A percentile compares a stretch with the other conserved stretches of the same genome.
These are phyloP conservation scores for Barbus barbus DNA, from an alignment of 2,113 vertebrate species.

Conservation along the genomic window DNA sequence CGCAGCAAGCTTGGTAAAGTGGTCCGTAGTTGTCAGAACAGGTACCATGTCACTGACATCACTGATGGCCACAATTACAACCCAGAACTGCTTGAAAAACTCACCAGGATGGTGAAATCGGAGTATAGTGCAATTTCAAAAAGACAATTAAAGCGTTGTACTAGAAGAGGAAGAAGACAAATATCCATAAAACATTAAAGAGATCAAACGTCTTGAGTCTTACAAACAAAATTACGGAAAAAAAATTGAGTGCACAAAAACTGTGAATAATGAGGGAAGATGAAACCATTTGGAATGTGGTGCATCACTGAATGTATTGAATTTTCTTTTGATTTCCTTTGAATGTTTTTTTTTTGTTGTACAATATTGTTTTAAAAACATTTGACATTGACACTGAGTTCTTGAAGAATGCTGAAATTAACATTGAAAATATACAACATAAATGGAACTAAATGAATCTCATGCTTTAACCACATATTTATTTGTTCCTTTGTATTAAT, in stretches of 20 bases:
- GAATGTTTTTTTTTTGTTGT: no score
- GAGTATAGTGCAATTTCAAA: no score
- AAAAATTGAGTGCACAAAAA: background rate
- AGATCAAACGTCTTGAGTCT: background rate
- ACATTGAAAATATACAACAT: background rate
- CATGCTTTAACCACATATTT: background rate
- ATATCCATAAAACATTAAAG: background rate
- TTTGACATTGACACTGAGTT: background rate
- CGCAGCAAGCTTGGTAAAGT: background rate
- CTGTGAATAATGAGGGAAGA: background rate
- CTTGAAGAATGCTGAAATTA: background rate
- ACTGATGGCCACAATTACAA: no score
- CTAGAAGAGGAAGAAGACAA: no score
- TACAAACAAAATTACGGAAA: background rate
- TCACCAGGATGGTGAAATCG: no score
- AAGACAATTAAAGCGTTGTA: no score
- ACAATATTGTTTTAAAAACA: no score
- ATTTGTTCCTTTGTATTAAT: background rate
- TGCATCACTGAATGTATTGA: background rate
- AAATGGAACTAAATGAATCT: background rate
- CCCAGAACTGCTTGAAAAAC: no score
- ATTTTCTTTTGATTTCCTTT: no score
- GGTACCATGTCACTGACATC: slow-evolving; percentile 9
- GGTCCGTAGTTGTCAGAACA: background rate
- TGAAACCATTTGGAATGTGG: background rate